phyloP scores from a whole-genome alignment of 2,113 vertebrate species.

The Tychaedon coryphoeus region DNA sequence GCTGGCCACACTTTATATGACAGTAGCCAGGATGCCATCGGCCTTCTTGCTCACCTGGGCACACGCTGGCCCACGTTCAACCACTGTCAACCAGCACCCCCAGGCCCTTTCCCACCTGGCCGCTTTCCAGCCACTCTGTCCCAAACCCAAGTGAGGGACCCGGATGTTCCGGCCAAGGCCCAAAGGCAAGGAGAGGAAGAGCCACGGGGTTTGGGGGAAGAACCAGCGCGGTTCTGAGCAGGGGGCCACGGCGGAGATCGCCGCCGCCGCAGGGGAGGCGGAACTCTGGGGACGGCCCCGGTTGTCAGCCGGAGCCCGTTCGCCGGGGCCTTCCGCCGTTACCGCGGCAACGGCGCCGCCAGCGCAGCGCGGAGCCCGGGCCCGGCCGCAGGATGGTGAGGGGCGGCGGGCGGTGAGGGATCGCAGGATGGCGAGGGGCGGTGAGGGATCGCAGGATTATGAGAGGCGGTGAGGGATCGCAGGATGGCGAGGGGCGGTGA shows the following conservation, averaged over 20 bases:
- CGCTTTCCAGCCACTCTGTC: no score
- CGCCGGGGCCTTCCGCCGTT: neutral
- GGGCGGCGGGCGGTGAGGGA: neutral
- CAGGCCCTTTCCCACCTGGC: neutral
- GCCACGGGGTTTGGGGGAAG: no score
- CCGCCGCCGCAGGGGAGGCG: neutral
- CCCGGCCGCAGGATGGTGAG: constrained; percentile 31
- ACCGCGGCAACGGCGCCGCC: constrained; percentile 6
- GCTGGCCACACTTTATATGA: neutral
- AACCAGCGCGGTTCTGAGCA: neutral
- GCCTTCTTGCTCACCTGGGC: neutral
- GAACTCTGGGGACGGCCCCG: neutral
- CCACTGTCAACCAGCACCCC: accelerated
- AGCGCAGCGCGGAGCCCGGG: neutral
- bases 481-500: neutral
- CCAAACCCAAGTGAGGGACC: no score
- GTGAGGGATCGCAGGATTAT: no score
- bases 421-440: neutral
- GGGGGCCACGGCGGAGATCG: accelerated
- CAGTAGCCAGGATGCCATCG: neutral
- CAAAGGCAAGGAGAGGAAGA: neutral
- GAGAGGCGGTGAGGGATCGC: neutral
- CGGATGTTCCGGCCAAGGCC: neutral
- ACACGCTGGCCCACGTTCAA: neutral
- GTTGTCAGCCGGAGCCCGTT: neutral